Conservation (phyloP, 2,888 invertebrate genomes). For the Ophion ventricosus region DNA sequence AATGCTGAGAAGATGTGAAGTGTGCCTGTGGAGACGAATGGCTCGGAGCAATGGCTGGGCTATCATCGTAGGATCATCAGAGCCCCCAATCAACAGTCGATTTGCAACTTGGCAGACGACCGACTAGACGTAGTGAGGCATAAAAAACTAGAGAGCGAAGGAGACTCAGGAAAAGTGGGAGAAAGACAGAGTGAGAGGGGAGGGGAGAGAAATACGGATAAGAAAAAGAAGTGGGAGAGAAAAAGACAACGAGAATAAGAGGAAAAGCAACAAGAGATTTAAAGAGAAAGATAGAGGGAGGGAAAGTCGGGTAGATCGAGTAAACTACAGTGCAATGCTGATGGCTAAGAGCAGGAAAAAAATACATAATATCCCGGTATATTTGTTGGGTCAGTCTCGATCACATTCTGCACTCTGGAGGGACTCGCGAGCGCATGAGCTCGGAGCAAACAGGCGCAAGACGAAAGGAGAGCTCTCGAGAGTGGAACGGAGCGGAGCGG, state of each 20-base stretch:
- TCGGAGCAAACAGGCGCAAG: constrained; percentile 50
- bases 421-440: constrained; percentile 45
- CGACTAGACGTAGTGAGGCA: constrained; percentile 18
- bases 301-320: constrained; percentile 22
- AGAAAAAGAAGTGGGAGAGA: constrained; percentile 41
- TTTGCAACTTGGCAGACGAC: constrained; percentile 58
- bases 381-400: constrained; percentile 64
- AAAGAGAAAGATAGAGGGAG: constrained; percentile 33
- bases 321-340: constrained; percentile 60
- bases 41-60: constrained; percentile 34
- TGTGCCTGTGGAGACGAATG: constrained; percentile 11
- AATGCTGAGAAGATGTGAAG: neutral
- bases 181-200: constrained; percentile 24
- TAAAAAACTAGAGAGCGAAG: constrained; percentile 50
- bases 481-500: constrained; percentile 69
- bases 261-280: constrained; percentile 41
- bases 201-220: constrained; percentile 26
- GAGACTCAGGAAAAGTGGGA: constrained; percentile 39
- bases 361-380: constrained; percentile 40
- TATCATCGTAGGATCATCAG: constrained; percentile 43
- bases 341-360: constrained; percentile 39
- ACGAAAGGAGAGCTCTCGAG: constrained; percentile 54
- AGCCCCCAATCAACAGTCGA: constrained; percentile 31
- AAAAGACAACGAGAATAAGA: neutral
- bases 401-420: constrained; percentile 68